Conservation (phyloP, 2,888 invertebrate species). For the Mythimna albipuncta region DNA sequence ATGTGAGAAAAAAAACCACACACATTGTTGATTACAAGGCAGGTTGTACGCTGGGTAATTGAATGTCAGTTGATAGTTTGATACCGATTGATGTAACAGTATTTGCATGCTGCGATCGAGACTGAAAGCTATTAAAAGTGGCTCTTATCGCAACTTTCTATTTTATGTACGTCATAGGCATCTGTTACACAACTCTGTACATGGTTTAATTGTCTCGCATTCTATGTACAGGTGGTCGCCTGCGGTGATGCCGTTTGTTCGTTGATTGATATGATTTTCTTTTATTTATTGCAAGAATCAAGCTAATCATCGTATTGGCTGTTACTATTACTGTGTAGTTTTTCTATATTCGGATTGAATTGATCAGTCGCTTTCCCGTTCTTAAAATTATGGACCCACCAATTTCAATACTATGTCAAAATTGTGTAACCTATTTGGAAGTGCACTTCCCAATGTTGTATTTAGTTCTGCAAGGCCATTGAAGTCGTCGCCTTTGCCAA, state of each 20-base stretch:
- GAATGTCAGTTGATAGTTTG: conserved; percentile 53
- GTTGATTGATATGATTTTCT: conserved; percentile 14
- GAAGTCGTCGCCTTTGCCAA: not conserved
- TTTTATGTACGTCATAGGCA: conserved; percentile 69
- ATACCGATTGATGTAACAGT: conserved; percentile 70
- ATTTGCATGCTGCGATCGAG: conserved; percentile 74
- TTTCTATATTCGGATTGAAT: not conserved
- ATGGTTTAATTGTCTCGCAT: conserved; percentile 70
- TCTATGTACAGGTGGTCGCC: conserved; percentile 35
- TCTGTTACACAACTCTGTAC: conserved; percentile 68
- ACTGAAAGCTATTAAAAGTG: conserved; percentile 75
- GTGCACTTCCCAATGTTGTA: not conserved
- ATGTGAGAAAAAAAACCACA: conserved; percentile 21
- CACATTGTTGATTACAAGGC: conserved; percentile 55
- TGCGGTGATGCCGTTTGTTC: conserved; percentile 16
- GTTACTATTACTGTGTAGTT: not conserved
- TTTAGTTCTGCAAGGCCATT: not conserved
- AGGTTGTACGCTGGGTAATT: conserved; percentile 63
- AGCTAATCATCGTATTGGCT: not conserved
- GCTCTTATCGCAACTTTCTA: conserved; percentile 78
- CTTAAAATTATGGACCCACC: not conserved
- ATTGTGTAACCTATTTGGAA: not conserved
- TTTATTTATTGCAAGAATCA: not conserved
- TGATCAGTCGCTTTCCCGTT: not conserved
- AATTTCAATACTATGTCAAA: too few relatives aligned